Percentiles rank a stretch among this genome's conserved stretches.
Evolutionary conservation across 2,113 vertebrate species (phyloP).

Genomic region (Pogonocichla stellata): DNA sequence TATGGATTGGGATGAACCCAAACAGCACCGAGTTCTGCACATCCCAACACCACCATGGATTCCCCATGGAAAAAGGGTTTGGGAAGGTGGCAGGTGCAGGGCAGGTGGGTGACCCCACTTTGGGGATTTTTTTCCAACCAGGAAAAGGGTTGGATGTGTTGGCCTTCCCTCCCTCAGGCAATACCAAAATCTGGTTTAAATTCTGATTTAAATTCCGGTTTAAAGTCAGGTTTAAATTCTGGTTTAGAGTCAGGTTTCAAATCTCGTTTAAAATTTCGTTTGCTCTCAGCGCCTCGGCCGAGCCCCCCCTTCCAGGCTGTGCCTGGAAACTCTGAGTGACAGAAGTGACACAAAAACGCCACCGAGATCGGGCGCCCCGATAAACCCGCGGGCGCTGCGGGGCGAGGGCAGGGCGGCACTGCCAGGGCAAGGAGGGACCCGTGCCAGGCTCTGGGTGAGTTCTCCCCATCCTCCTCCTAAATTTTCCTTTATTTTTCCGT

Average conservation of each 20-base stretch:
- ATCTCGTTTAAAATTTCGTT: background rate
- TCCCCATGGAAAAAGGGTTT: background rate
- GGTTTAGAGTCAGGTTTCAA: background rate
- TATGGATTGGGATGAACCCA: background rate
- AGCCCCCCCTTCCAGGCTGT: background rate
- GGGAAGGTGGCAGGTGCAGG: background rate
- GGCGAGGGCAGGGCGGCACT: constrained; percentile 21
- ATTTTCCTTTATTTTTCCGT: background rate
- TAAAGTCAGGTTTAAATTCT: background rate
- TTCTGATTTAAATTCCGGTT: accelerated
- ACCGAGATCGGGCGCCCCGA: constrained; percentile 38
- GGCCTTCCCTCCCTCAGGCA: background rate
- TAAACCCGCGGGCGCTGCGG: background rate
- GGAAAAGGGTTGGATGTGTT: background rate
- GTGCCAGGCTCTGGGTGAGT: background rate
- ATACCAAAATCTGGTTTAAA: background rate
- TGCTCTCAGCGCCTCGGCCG: background rate
- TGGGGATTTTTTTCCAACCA: background rate
- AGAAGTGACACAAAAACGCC: constrained; percentile 38
- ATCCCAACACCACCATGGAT: background rate
- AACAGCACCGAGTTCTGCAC: accelerated
- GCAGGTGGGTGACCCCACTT: background rate
- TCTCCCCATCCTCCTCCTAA: accelerated
- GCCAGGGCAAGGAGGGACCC: background rate
- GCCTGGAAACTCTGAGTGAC: constrained; percentile 68